Base-by-base conservation (phyloP, 2,888 invertebrate species). In the Linnaemya vulpina region DNA sequence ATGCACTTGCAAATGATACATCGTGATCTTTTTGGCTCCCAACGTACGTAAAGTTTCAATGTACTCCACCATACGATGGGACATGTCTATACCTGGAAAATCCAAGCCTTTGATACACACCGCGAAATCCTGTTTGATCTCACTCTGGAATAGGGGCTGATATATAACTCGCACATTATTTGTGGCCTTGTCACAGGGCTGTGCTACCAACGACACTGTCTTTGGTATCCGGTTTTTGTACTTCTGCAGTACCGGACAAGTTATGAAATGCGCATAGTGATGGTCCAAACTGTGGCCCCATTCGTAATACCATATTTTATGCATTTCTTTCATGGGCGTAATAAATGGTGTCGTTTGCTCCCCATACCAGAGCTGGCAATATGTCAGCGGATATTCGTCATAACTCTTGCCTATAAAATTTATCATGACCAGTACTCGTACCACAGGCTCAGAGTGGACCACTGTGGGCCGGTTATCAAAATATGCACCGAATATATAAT, bases 71-170 rank as follows among this genome's bases (percentile, higher is more conserved):
- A 98, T 93, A 1, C 97, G 94, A 20, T 96, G 96, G 0, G 97
- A 97, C 5, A 97, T 93, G 91, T 98, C 98, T 89, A 96, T 96
- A 92, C 97, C 96, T 1, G 96, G 94, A 90, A 98, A 98, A 92
- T 98, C 98, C 81, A 98, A 93, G 0, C 98, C 97, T 92, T 98
- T 98, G 25, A 98, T 97, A 92, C 98, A 98, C 5, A 98, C 97
- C 13, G 97, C 97, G 91, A 98, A 97, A 0, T 79, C 74, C 25
- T 95, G 95, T 89, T 95, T 95, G 2, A 83, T 85, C 60, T 89
- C 89, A 68, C 92, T 40, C 0, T n/a, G 22, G 0, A 38, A 20
- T 0, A 68, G 17, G 0, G 55, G 78, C 89, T 96, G 95, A 91
- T 96, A 95, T 88, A 96, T 95, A 2, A 98, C 96, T 75, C 96